Conservation (phyloP, 2,797 vertebrate genomes). For the Erethizon dorsatum region DNA sequence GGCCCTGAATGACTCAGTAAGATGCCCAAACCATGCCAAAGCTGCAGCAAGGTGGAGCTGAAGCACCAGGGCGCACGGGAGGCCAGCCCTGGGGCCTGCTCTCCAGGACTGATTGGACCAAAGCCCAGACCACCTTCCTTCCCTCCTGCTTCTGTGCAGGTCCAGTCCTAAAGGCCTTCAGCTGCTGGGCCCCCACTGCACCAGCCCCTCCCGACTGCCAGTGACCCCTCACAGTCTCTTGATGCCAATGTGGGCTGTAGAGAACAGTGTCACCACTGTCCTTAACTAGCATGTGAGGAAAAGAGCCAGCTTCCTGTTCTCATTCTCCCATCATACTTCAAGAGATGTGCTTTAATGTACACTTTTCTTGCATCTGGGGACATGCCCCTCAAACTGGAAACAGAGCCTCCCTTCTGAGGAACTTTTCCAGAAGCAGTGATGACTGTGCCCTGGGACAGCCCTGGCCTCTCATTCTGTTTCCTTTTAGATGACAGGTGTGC, state of each 20-base stretch:
- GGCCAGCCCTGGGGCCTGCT: neutral
- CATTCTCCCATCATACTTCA: neutral
- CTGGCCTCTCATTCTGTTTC: neutral
- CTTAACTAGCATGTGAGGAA: neutral
- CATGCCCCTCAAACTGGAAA: slow-evolving; percentile 7
- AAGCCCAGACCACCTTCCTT: neutral
- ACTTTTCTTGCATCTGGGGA: neutral
- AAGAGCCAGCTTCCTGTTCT: neutral
- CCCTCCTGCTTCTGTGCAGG: neutral
- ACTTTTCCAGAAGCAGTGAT: neutral
- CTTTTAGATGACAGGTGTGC: neutral
- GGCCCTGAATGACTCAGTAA: neutral
- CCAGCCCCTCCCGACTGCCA: neutral
- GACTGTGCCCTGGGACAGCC: neutral
- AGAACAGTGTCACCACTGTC: neutral
- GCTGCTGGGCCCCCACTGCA: neutral
- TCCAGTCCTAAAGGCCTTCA: neutral
- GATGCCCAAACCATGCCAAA: neutral
- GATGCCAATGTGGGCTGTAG: neutral
- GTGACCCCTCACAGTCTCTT: neutral
- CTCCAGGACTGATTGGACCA: neutral
- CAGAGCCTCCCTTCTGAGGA: neutral
- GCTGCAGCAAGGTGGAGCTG: neutral
- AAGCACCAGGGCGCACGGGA: neutral
- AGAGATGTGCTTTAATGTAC: neutral